Conservation (phyloP, 2,797 vertebrate species). For the Ambastaia sidthimunki region DNA sequence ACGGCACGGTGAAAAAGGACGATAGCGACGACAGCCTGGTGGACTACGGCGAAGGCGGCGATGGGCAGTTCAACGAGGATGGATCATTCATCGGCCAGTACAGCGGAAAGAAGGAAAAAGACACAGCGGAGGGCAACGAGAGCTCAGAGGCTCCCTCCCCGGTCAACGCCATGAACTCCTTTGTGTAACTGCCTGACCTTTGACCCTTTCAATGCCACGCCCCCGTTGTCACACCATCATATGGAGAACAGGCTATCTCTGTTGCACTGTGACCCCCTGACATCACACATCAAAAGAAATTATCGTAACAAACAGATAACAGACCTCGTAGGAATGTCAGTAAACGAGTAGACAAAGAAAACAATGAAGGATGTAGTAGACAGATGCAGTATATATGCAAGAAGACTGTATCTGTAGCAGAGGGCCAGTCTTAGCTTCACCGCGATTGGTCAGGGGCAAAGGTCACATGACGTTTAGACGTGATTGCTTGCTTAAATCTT, state of each 20-base stretch:
- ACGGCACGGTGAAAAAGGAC: conserved; percentile 95
- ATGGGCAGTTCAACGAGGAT: conserved; percentile 98
- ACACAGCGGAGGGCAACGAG: conserved; percentile 96
- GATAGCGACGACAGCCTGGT: conserved; percentile 98
- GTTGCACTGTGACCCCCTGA: conserved; percentile 63
- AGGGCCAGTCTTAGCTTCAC: conserved; percentile 64
- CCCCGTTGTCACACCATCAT: conserved; percentile 65
- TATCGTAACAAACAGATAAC: conserved; percentile 4
- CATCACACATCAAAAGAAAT: conserved; percentile 36
- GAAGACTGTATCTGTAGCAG: conserved; percentile 59
- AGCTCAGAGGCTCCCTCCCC: conserved; percentile 98
- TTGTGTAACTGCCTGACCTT: conserved; percentile 82
- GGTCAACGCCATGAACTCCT: conserved; percentile 99
- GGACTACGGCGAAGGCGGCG: conserved; percentile 98
- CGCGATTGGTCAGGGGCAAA: conserved; percentile 52
- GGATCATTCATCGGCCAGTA: conserved; percentile 99
- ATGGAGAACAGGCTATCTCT: conserved; percentile 62
- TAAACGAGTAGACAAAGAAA: conserved; percentile 43
- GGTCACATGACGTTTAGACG: conserved; percentile 61
- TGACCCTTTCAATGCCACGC: conserved; percentile 58
- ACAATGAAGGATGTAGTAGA: conserved; percentile 37
- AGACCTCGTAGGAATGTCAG: conserved; percentile 6
- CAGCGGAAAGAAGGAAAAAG: conserved; percentile 98
- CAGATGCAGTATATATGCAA: conserved; percentile 33
- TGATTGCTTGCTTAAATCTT: conserved; percentile 66